phyloP scores from a whole-genome alignment of 1,140 invertebrate species.

The Panulirus ornatus region DNA sequence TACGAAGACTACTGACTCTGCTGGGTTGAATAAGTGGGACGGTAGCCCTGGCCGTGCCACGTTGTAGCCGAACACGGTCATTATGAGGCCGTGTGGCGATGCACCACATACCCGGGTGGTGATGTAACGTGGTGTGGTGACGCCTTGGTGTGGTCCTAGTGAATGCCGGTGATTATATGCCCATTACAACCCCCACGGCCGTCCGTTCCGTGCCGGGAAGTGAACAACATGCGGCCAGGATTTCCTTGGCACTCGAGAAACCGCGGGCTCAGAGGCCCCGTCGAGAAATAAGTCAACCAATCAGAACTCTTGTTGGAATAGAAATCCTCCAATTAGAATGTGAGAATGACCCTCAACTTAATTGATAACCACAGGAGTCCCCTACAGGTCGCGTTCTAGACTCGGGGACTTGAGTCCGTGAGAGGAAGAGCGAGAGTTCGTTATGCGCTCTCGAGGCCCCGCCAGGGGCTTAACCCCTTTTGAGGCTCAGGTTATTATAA shows the following conservation, averaged over 20 bases:
- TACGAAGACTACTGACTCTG: too few species aligned
- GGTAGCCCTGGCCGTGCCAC: too few species aligned
- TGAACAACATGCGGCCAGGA: not conserved
- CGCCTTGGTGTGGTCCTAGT: too few species aligned
- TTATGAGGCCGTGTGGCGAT: too few species aligned
- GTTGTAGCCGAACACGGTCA: too few species aligned
- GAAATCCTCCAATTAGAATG: constrained; percentile 52
- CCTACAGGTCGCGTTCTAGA: constrained; percentile 1
- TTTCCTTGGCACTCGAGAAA: not conserved
- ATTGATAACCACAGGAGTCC: constrained; percentile 58
- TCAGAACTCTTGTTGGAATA: constrained; percentile 37
- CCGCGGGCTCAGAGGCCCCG: not conserved
- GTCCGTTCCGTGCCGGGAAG: not conserved
- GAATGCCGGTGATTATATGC: too few species aligned
- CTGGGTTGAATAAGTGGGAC: too few species aligned
- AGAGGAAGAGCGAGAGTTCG: constrained; percentile 52
- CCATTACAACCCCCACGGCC: too few species aligned
- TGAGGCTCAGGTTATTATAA: constrained; percentile 65
- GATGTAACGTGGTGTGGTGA: too few species aligned
- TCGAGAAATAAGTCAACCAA: constrained; percentile 35
- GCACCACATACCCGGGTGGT: too few species aligned
- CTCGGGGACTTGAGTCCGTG: constrained; percentile 20
- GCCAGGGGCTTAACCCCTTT: constrained; percentile 64
- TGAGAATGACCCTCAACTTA: constrained; percentile 57
- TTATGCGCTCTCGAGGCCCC: constrained; percentile 57